These are phyloP conservation scores for Plusia festucae DNA, from an alignment of 2,888 invertebrate species.

Conservation along the genomic window DNA sequence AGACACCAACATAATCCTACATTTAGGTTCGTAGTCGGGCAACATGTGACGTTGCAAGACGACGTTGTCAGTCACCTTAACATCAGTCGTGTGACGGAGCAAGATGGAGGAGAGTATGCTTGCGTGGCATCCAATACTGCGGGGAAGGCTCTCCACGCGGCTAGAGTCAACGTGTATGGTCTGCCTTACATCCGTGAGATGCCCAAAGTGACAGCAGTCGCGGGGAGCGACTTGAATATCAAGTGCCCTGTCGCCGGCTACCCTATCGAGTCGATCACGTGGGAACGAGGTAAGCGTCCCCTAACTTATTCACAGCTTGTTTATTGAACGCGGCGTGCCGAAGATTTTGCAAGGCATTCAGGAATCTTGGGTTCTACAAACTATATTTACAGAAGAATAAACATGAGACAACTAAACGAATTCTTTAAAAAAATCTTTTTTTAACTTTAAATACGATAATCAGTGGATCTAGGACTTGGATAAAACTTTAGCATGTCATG, in stretches of 20 bases:
- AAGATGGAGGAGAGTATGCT: conserved; percentile 97
- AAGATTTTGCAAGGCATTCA: conserved; percentile 28
- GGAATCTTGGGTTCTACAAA: conserved; percentile 44
- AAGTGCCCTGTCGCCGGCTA: conserved; percentile 97
- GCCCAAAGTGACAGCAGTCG: conserved; percentile 96
- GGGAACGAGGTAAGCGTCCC: conserved; percentile 94
- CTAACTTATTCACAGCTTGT: conserved; percentile 45
- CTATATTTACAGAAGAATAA: neutral
- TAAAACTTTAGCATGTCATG: no score
- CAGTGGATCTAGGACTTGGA: no score
- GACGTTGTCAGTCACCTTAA: conserved; percentile 98
- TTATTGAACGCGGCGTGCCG: conserved; percentile 35
- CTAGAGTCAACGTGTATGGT: conserved; percentile 96
- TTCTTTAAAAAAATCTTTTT: no score
- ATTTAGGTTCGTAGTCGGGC: conserved; percentile 95
- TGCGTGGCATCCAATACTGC: conserved; percentile 95
- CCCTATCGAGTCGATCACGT: conserved; percentile 95
- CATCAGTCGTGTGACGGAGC: conserved; percentile 95
- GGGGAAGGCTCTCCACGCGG: conserved; percentile 94
- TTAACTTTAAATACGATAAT: no score
- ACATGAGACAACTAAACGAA: neutral
- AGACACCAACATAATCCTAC: conserved; percentile 52
- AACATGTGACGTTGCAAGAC: conserved; percentile 97
- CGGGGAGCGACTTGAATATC: conserved; percentile 94
- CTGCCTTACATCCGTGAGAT: conserved; percentile 95